These are phyloP conservation scores for Pelecanus crispus DNA, from an alignment of 2,113 vertebrate genomes.

Conservation along the genomic window DNA sequence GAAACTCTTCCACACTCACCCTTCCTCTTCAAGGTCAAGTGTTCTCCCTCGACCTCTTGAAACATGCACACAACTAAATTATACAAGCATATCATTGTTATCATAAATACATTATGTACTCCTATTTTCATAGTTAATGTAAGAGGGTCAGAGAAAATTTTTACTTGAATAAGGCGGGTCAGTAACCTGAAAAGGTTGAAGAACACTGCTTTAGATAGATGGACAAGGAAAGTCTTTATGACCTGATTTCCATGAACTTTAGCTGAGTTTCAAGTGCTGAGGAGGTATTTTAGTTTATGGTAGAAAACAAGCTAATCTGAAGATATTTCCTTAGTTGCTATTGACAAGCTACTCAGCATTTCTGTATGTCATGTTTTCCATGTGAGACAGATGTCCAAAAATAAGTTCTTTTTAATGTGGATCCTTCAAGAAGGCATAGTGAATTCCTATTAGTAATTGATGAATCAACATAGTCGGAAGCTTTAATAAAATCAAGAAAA, in stretches of 20 bases:
- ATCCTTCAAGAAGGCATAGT: neutral
- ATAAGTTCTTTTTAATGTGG: neutral
- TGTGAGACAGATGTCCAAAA: neutral
- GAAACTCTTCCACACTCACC: neutral
- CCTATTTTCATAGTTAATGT: constrained; percentile 64
- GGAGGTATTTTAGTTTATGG: neutral
- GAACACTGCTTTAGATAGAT: constrained; percentile 25
- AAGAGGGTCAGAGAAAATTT: constrained; percentile 62
- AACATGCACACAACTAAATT: constrained; percentile 57
- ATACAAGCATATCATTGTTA: constrained; percentile 63
- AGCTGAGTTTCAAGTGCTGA: constrained; percentile 41
- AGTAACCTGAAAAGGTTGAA: constrained; percentile 55
- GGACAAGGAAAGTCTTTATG: constrained; percentile 47
- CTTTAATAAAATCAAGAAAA: neutral
- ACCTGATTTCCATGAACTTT: constrained; percentile 52
- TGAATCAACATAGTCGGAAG: neutral
- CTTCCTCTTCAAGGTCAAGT: constrained; percentile 41
- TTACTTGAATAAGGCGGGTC: constrained; percentile 49
- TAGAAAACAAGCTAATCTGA: neutral
- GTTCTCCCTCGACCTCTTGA: constrained; percentile 35
- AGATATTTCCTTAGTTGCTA: neutral
- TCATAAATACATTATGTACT: constrained; percentile 64
- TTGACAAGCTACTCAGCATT: neutral
- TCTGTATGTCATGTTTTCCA: neutral
- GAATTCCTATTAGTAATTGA: neutral